These are phyloP conservation scores for Drosophila equinoxialis DNA, from an alignment of 1,140 invertebrate genomes.

Conservation along the genomic window DNA sequence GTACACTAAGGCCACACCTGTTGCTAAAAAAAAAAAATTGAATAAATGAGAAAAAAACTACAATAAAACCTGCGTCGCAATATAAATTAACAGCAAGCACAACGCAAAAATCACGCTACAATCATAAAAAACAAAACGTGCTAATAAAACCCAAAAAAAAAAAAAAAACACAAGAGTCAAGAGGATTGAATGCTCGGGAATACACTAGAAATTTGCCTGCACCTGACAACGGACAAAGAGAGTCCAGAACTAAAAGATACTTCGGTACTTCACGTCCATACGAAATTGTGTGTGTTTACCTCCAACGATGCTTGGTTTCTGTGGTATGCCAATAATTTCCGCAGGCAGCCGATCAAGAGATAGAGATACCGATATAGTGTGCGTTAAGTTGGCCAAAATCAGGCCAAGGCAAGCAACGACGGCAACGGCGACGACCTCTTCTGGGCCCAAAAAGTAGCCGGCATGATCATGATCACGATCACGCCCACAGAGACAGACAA, in stretches of 20 bases:
- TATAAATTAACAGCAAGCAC: slow-evolving; percentile 55
- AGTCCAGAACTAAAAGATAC: neutral
- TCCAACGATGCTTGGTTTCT: slow-evolving; percentile 9
- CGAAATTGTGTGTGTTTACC: neutral
- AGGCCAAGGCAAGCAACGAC: slow-evolving; percentile 68
- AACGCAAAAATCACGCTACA: slow-evolving; percentile 73
- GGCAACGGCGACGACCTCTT: slow-evolving; percentile 22
- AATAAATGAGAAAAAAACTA: slow-evolving; percentile 50
- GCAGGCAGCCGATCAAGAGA: slow-evolving; percentile 35
- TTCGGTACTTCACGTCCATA: neutral
- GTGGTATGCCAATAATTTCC: slow-evolving; percentile 45
- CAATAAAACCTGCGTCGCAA: slow-evolving; percentile 68
- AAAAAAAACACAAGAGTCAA: slow-evolving; percentile 61
- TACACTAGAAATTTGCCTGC: slow-evolving; percentile 25
- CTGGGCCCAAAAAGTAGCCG: slow-evolving; percentile 40
- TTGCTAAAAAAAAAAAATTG: slow-evolving; percentile 60
- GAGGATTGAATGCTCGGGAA: slow-evolving; percentile 21
- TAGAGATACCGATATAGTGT: slow-evolving; percentile 28
- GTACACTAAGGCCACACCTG: slow-evolving; percentile 72
- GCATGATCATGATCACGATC: slow-evolving; percentile 35
- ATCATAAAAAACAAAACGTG: slow-evolving; percentile 74
- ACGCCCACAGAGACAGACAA: slow-evolving; percentile 43
- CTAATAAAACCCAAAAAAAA: slow-evolving; percentile 72
- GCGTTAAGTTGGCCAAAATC: slow-evolving; percentile 45
- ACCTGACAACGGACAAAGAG: slow-evolving; percentile 11